Evolutionary conservation across 2,797 vertebrate genomes (phyloP).

Genomic region (Sternotherus odoratus): DNA sequence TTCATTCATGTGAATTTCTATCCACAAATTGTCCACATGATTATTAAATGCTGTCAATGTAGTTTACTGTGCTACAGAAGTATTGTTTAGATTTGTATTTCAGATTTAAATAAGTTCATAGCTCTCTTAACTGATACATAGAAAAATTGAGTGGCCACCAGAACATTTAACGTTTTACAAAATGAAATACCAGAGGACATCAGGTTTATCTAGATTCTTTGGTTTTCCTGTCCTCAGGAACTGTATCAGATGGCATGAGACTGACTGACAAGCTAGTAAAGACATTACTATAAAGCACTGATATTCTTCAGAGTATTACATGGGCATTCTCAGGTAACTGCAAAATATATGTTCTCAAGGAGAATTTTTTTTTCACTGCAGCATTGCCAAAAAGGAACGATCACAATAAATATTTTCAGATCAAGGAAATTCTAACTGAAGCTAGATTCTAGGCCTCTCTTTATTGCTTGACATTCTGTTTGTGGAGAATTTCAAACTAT

Average conservation of each 20-base stretch:
- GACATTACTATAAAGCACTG: neutral
- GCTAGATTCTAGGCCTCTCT: neutral
- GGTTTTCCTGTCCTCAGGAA: neutral
- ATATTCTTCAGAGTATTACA: neutral
- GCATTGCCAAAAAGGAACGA: neutral
- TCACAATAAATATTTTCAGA: neutral
- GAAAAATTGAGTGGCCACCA: neutral
- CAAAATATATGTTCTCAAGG: neutral
- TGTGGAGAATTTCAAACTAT: neutral
- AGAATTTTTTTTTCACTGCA: neutral
- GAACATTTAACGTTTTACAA: slow-evolving; percentile 4
- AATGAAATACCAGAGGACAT: neutral
- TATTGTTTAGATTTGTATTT: neutral
- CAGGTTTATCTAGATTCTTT: neutral
- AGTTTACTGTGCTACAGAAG: neutral
- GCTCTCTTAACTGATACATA: neutral
- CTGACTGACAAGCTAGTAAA: neutral
- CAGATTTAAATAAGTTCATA: neutral
- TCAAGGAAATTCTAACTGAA: neutral
- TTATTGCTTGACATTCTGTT: neutral
- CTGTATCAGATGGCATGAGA: neutral
- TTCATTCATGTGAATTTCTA: neutral
- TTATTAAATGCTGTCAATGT: slow-evolving; percentile 7
- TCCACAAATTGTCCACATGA: neutral
- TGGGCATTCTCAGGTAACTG: slow-evolving; percentile 1